These are phyloP conservation scores for Timema cristinae DNA, from an alignment of 2,888 invertebrate genomes.

Conservation along the genomic window DNA sequence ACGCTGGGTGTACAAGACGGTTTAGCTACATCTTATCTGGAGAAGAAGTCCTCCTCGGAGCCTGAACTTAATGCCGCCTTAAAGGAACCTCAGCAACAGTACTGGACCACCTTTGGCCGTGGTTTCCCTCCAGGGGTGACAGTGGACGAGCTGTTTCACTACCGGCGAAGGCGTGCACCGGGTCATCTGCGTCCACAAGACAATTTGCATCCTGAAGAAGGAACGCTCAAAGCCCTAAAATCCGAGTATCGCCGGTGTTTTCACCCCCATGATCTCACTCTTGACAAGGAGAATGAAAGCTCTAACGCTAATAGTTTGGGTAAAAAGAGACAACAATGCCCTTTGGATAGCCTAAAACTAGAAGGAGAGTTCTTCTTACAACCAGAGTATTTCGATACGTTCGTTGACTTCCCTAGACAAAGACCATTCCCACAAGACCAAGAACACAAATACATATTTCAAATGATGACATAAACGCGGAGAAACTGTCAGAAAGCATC, in stretches of 20 bases:
- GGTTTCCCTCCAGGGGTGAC: conserved; percentile 49
- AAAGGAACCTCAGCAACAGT: conserved; percentile 5
- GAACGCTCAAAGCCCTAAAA: conserved; percentile 42
- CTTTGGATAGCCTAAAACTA: conserved; percentile 41
- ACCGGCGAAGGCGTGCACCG: conserved; percentile 47
- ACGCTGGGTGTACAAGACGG: conserved; percentile 15
- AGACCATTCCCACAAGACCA: conserved; percentile 13
- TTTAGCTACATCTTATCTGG: conserved; percentile 15
- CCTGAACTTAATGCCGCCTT: conserved; percentile 24
- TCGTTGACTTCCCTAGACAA: conserved; percentile 43
- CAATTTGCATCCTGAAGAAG: conserved; percentile 41
- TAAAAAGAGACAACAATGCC: neutral
- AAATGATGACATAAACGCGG: neutral
- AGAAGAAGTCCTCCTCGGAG: conserved; percentile 26
- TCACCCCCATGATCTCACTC: conserved; percentile 2
- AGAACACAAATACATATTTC: conserved; percentile 12
- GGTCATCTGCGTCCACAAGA: conserved; percentile 39
- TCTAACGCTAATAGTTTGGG: neutral
- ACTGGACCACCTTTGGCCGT: conserved; percentile 25
- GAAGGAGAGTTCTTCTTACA: conserved; percentile 47
- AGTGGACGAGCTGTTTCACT: conserved; percentile 52
- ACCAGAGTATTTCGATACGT: conserved; percentile 48
- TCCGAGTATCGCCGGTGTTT: conserved; percentile 41
- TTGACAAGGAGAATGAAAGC: neutral
- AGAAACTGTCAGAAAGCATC: neutral